Percentiles rank a stretch among this genome's conserved stretches.
Evolutionary conservation across 2,888 invertebrate species (phyloP).

Genomic region (Bembecia ichneumoniformis): DNA sequence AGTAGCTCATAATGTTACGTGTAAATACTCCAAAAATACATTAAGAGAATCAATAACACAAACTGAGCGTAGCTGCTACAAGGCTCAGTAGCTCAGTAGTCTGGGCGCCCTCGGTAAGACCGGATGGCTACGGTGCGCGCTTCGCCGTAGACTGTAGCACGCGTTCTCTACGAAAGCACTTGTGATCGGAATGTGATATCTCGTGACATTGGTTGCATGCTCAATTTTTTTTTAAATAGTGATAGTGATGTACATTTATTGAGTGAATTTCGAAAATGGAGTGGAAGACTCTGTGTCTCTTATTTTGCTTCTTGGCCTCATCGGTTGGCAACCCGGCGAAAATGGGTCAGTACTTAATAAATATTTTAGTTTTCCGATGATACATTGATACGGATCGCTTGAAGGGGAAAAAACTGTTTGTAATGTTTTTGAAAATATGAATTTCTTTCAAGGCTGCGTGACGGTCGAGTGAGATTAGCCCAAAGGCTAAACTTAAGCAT

Average conservation of each 20-base stretch:
- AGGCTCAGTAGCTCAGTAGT: constrained; percentile 44
- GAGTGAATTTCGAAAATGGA: constrained; percentile 39
- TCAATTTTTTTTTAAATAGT: constrained; percentile 15
- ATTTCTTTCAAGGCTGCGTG: too few relatives aligned
- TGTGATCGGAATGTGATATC: constrained; percentile 35
- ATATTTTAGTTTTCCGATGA: constrained; percentile 25
- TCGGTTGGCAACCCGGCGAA: constrained; percentile 57
- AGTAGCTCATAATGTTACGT: constrained; percentile 22
- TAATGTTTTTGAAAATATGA: too few relatives aligned
- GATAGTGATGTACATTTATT: constrained; percentile 12
- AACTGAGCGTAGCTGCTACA: constrained; percentile 29
- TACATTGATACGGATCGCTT: neutral
- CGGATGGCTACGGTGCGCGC: constrained; percentile 26
- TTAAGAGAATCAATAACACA: constrained; percentile 69
- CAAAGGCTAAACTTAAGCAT: too few relatives aligned
- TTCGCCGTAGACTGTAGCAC: constrained; percentile 8
- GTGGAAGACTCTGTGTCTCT: constrained; percentile 33
- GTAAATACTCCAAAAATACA: constrained; percentile 67
- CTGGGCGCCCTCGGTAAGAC: constrained; percentile 44
- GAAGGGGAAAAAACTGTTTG: too few relatives aligned
- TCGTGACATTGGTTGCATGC: constrained; percentile 20
- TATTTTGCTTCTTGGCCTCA: constrained; percentile 28
- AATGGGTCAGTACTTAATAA: constrained; percentile 54
- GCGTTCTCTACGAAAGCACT: constrained; percentile 4
- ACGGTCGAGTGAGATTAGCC: too few relatives aligned